Evolutionary conservation across 2,113 vertebrate species (phyloP).

Genomic region (Heterochromis multidens): DNA sequence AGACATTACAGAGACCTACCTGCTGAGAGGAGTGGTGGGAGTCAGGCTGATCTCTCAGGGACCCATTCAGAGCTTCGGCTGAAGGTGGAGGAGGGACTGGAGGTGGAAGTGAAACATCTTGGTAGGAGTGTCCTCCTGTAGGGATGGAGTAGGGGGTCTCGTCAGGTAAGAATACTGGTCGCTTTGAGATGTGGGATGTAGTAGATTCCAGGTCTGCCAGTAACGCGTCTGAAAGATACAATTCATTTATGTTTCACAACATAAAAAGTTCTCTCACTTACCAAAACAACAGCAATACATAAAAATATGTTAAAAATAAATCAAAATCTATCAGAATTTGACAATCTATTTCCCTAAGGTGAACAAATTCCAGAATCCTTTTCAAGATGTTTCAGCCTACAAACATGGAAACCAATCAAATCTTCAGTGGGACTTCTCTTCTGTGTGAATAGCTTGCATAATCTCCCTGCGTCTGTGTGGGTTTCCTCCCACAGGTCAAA

Average conservation of each 20-base stretch:
- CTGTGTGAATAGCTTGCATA: not conserved
- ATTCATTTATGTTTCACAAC: not conserved
- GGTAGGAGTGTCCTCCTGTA: slow-evolving; percentile 85
- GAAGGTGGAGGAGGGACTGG: slow-evolving; percentile 88
- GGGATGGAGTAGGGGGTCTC: slow-evolving; percentile 95
- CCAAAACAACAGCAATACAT: not conserved
- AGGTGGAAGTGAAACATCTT: slow-evolving; percentile 84
- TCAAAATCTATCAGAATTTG: not conserved
- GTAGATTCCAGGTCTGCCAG: slow-evolving; percentile 96
- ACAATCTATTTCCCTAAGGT: not conserved
- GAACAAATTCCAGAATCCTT: not conserved
- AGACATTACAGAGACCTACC: slow-evolving; percentile 61
- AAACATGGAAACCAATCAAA: not conserved
- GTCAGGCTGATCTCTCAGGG: slow-evolving; percentile 80
- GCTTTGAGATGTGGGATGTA: slow-evolving; percentile 94
- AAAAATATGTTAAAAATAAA: too few species aligned
- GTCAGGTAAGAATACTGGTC: slow-evolving; percentile 87
- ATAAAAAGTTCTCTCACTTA: not conserved
- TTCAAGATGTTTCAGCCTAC: not conserved
- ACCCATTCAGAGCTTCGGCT: slow-evolving; percentile 88
- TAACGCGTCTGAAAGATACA: slow-evolving; percentile 81
- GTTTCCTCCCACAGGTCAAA: not conserved
- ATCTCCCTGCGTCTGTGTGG: not conserved
- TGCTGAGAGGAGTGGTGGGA: slow-evolving; percentile 83
- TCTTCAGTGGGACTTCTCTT: not conserved